Base-by-base conservation (phyloP, 2,797 vertebrate species). In the Loris lydekkerianus region DNA sequence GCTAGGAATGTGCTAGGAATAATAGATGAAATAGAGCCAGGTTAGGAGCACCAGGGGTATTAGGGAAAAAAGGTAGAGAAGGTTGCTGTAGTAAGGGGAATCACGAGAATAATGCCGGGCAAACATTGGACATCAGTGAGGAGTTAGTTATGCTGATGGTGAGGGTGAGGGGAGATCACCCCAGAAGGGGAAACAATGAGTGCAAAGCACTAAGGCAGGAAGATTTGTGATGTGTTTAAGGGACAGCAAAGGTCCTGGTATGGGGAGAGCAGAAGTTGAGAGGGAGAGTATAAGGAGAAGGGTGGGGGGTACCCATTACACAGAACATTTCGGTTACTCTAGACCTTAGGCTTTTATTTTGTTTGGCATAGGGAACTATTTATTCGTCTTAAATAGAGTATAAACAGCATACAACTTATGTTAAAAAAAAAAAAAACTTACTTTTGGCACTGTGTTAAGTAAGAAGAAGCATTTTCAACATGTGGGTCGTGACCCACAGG, bases 201-300 rank as follows among this genome's bases (percentile, higher is more conserved):
- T 34, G 21, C 43, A 69, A 69, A 67, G 34, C 20, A 29, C 18
- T 46, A 67, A 43, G 82, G 31, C 20, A n/a, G 31, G 29, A n/a
- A 21, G 7, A 21, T 31, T 17, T 29, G 9, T 49, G n/a, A 0
- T 40, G 3, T 76, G 3, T 31, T 67, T 21, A 43, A 67, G 27
- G 0, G 25, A 29, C 3, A 53, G 21, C n/a, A 13, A 73, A 27
- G 31, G 73, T 7, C 27, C 63, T 8, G 2, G 10, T 10, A 18
- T 21, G 3, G 1, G 2, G 9, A 8, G 11, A 34, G 10, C 8
- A 18, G 23, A 14, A 72, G 11, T 21, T 0, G 11, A 15, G 18
- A 53, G 37, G 14, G 8, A 34, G 10, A 63, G n/a, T 13, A 14
- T 10, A 1, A 25, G 18, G 53, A 49, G 3, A 58, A 2, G 14